Percentiles rank a stretch among this genome's conserved stretches.
Evolutionary conservation across 2,888 invertebrate genomes (phyloP).

Genomic region (Aquatica leii): DNA sequence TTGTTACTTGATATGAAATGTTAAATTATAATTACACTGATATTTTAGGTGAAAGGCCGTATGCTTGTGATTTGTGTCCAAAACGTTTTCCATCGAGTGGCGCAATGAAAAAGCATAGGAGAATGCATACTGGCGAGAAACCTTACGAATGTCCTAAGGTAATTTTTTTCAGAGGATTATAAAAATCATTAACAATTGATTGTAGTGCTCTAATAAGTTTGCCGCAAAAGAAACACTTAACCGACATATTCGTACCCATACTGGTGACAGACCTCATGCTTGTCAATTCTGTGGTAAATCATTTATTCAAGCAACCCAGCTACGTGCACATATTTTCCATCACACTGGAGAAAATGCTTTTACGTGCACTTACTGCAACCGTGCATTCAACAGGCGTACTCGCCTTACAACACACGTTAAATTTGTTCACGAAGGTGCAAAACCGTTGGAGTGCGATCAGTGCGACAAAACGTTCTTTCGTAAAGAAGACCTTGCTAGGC

Average conservation of each 20-base stretch:
- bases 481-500: conserved; percentile 69
- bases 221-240: conserved; percentile 79
- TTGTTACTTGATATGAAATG: no score
- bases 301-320: conserved; percentile 83
- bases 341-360: conserved; percentile 75
- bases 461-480: conserved; percentile 69
- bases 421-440: conserved; percentile 70
- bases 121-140: conserved; percentile 65
- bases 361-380: conserved; percentile 69
- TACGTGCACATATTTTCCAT: conserved; percentile 80
- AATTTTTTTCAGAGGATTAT: not conserved
- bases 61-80: conserved; percentile 76
- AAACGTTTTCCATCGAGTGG: conserved; percentile 77
- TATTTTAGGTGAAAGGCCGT: conserved; percentile 63
- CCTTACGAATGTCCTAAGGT: conserved; percentile 67
- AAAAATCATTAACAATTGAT: conserved; percentile 16
- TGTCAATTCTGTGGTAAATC: conserved; percentile 77
- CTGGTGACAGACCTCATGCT: conserved; percentile 67
- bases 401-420: conserved; percentile 67
- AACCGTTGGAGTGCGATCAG: conserved; percentile 65
- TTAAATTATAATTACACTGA: no score
- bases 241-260: conserved; percentile 61
- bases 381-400: conserved; percentile 59
- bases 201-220: conserved; percentile 78
- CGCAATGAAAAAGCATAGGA: conserved; percentile 78